Percentiles rank a stretch among this genome's conserved stretches.
phyloP scores from a whole-genome alignment of 2,797 vertebrate species.

The Lemur catta region DNA sequence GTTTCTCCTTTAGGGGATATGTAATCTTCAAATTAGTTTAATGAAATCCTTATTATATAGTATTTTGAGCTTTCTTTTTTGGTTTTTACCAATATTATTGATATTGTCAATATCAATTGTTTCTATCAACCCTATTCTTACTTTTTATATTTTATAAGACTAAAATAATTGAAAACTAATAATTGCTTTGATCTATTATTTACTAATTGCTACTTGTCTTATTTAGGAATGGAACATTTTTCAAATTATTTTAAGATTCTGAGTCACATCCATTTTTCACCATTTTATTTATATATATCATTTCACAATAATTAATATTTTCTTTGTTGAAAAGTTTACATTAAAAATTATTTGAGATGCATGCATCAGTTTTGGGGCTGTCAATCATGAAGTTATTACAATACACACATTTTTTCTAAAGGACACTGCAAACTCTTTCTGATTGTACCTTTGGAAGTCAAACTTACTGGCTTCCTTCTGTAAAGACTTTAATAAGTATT shows the following conservation, averaged over 20 bases:
- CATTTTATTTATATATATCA: slow-evolving; percentile 24
- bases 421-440: background rate
- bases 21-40: background rate
- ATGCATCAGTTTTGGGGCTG: background rate
- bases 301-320: background rate
- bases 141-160: slow-evolving; percentile 5
- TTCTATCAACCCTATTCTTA: background rate
- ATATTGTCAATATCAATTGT: background rate
- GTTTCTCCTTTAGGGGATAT: background rate
- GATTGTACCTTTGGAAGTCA: background rate
- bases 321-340: background rate
- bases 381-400: background rate
- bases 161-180: slow-evolving; percentile 18
- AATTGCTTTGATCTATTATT: background rate
- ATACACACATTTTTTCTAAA: background rate
- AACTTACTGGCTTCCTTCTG: background rate
- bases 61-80: background rate
- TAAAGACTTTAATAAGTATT: background rate
- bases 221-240: background rate
- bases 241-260: slow-evolving; percentile 41
- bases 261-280: slow-evolving; percentile 9
- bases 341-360: background rate
- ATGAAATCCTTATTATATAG: background rate
- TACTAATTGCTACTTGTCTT: slow-evolving; percentile 8
- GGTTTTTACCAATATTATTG: background rate